A percentile compares a stretch with the other conserved stretches of the same genome.
Conservation (phyloP, 1,140 invertebrate species). For the Zaprionus inermis region DNA sequence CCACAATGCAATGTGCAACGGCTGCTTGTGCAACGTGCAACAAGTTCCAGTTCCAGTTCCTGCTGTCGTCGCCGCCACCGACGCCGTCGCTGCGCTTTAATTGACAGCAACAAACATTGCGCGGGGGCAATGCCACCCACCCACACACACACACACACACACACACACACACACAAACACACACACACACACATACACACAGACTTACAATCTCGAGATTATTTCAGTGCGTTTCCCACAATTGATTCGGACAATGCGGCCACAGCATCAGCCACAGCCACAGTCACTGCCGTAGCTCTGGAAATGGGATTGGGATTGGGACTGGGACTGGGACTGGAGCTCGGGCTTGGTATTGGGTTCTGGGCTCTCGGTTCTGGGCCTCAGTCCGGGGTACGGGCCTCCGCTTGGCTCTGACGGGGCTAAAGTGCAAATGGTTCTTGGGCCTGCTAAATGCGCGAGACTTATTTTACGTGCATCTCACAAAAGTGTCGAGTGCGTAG, state of each 20-base stretch:
- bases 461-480: background rate
- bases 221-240: slow-evolving; percentile 77
- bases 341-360: background rate
- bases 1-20: slow-evolving; percentile 52
- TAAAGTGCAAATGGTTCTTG: slow-evolving; percentile 69
- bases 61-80: slow-evolving; percentile 36
- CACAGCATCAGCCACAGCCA: slow-evolving; percentile 47
- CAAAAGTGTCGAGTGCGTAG: slow-evolving; percentile 20
- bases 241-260: slow-evolving; percentile 77
- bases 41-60: slow-evolving; percentile 76
- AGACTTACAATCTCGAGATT: slow-evolving; percentile 49
- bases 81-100: slow-evolving; percentile 59
- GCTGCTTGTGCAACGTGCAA: slow-evolving; percentile 50
- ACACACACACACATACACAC: slow-evolving; percentile 55
- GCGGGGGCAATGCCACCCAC: slow-evolving; percentile 71
- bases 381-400: slow-evolving; percentile 11
- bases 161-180: slow-evolving; percentile 38
- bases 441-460: slow-evolving; percentile 23
- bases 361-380: background rate
- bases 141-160: slow-evolving; percentile 35
- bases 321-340: background rate
- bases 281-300: slow-evolving; percentile 1
- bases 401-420: slow-evolving; percentile 28
- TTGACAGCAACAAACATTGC: slow-evolving; percentile 77
- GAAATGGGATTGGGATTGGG: background rate